Percentiles rank a stretch among this genome's conserved stretches.
Conservation (phyloP, 2,888 invertebrate genomes). For the Agriopis leucophaearia region DNA sequence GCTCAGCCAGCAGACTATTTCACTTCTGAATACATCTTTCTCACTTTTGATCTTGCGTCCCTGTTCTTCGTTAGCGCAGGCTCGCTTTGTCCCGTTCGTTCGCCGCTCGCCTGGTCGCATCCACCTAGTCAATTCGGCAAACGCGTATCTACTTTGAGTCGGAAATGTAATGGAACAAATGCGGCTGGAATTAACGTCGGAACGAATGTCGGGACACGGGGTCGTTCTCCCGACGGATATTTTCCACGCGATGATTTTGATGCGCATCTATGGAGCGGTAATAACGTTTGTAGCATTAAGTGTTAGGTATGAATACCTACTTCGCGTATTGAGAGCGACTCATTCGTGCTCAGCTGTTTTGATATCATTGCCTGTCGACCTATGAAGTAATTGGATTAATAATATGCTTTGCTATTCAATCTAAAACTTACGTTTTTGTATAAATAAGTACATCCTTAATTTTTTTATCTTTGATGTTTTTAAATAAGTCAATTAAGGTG, state of each 20-base stretch:
- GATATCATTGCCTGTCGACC: conserved; percentile 21
- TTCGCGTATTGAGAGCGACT: conserved; percentile 28
- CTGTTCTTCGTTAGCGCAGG: conserved; percentile 58
- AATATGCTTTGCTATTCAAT: conserved; percentile 3
- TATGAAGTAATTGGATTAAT: conserved; percentile 43
- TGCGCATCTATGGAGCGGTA: conserved; percentile 77
- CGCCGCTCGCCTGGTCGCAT: conserved; percentile 82
- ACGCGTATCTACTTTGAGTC: conserved; percentile 86
- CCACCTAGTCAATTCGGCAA: conserved; percentile 86
- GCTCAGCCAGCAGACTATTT: conserved; percentile 91
- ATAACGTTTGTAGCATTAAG: conserved; percentile 69
- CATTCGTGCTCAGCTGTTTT: conserved; percentile 43
- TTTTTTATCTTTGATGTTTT: background rate
- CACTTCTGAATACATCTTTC: conserved; percentile 89
- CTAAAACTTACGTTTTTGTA: background rate
- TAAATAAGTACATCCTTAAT: background rate
- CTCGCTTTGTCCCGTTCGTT: conserved; percentile 71
- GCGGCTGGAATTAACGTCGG: conserved; percentile 86
- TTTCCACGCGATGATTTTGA: conserved; percentile 85
- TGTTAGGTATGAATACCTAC: conserved; percentile 39
- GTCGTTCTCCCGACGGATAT: conserved; percentile 80
- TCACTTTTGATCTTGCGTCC: conserved; percentile 84
- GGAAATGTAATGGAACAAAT: conserved; percentile 87
- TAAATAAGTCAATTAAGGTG: background rate
- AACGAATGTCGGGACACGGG: conserved; percentile 85